These are phyloP conservation scores for Seriola rivoliana DNA, from an alignment of 2,113 vertebrate genomes.

Conservation along the genomic window DNA sequence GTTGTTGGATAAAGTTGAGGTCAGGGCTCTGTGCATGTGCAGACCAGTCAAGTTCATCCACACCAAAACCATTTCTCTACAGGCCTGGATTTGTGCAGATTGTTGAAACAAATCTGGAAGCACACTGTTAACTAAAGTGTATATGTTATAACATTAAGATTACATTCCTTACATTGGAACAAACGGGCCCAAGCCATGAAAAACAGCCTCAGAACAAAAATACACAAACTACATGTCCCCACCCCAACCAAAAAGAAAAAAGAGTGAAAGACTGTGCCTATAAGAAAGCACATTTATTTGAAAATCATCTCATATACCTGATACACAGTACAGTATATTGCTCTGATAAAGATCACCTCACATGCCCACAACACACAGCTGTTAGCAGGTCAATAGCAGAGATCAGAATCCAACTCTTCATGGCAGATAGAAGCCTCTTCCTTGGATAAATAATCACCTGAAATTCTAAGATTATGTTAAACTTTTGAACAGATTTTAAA, in stretches of 20 bases:
- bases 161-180: no score
- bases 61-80: no score
- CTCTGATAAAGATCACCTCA: not conserved
- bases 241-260: not conserved
- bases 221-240: no score
- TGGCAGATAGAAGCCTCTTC: not conserved
- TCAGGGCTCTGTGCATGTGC: no score
- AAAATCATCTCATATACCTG: slow-evolving; percentile 20
- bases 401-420: not conserved
- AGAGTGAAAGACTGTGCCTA: not conserved
- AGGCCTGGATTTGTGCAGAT: no score
- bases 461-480: not conserved
- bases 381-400: not conserved
- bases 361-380: slow-evolving; percentile 13
- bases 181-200: no score
- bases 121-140: no score
- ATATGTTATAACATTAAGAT: no score
- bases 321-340: not conserved
- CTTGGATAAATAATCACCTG: slow-evolving; percentile 8
- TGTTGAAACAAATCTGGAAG: no score
- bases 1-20: no score
- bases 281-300: slow-evolving; percentile 37
- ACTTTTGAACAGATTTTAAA: not conserved
- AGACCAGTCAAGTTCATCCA: no score
- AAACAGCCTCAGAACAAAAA: no score